phyloP scores from a whole-genome alignment of 2,888 invertebrate genomes.

The Volucella inanis region DNA sequence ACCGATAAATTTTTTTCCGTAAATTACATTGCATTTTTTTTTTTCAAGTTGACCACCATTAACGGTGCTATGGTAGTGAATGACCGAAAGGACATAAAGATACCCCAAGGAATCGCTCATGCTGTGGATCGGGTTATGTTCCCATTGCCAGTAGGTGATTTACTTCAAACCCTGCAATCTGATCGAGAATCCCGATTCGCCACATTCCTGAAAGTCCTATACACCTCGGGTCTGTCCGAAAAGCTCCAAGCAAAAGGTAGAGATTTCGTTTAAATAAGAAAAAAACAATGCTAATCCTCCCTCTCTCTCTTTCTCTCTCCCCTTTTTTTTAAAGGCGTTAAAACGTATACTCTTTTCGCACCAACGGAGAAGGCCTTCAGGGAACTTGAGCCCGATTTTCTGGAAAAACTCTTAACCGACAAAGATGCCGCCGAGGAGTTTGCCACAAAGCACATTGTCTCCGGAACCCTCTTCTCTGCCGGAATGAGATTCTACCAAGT shows the following conservation, averaged over 20 bases:
- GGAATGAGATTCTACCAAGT: slow-evolving; percentile 95
- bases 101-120: slow-evolving; percentile 93
- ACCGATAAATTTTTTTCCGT: not conserved
- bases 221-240: slow-evolving; percentile 90
- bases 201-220: slow-evolving; percentile 90
- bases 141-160: slow-evolving; percentile 93
- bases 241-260: slow-evolving; percentile 84
- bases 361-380: slow-evolving; percentile 92
- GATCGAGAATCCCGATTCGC: slow-evolving; percentile 92
- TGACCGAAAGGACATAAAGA: slow-evolving; percentile 92
- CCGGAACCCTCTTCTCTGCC: slow-evolving; percentile 92
- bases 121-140: slow-evolving; percentile 94
- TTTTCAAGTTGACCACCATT: slow-evolving; percentile 88
- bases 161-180: slow-evolving; percentile 92
- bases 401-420: slow-evolving; percentile 86
- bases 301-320: not conserved
- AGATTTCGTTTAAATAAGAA: not conserved
- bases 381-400: slow-evolving; percentile 86
- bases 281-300: not conserved
- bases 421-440: slow-evolving; percentile 88
- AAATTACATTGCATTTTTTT: not conserved
- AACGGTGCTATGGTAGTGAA: slow-evolving; percentile 92
- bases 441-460: slow-evolving; percentile 89
- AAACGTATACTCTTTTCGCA: slow-evolving; percentile 93
- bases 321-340: slow-evolving; percentile 85